phyloP scores from a whole-genome alignment of 1,140 invertebrate species.

The Antheraea mylitta region DNA sequence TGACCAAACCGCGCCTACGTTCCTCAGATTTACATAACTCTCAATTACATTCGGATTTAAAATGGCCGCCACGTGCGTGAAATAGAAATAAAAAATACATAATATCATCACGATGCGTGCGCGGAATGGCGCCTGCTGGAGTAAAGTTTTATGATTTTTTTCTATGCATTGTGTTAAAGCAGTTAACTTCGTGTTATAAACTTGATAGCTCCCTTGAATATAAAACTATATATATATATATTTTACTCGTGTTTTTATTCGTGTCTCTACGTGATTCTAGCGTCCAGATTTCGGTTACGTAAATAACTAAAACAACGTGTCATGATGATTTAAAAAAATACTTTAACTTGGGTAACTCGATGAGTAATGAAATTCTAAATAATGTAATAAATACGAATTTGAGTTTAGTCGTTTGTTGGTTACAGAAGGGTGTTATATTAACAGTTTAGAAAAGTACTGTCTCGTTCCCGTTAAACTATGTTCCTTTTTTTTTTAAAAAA shows the following conservation, averaged over 20 bases:
- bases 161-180: conserved; percentile 25
- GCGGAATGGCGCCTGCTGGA: conserved; percentile 18
- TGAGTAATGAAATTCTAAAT: too few relatives aligned
- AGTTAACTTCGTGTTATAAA: conserved; percentile 12
- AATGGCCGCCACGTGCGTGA: conserved; percentile 42
- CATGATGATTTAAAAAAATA: too few relatives aligned
- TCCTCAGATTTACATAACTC: conserved; percentile 59
- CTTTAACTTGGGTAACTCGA: too few relatives aligned
- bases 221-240: conserved; percentile 5
- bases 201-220: conserved; percentile 8
- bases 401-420: too few relatives aligned
- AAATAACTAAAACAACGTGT: background rate
- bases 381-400: too few relatives aligned
- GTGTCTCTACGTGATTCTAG: background rate
- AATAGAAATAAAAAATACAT: conserved; percentile 37
- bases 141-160: conserved; percentile 30
- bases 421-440: too few relatives aligned
- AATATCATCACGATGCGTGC: conserved; percentile 26
- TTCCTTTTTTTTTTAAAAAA: too few relatives aligned
- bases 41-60: conserved; percentile 64
- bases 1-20: conserved; percentile 22
- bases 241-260: background rate
- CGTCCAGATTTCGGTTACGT: background rate
- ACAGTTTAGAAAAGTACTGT: too few relatives aligned
- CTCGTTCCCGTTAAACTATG: too few relatives aligned